These are phyloP conservation scores for Mus caroli DNA, from an alignment of 2,797 vertebrate genomes.

Conservation along the genomic window DNA sequence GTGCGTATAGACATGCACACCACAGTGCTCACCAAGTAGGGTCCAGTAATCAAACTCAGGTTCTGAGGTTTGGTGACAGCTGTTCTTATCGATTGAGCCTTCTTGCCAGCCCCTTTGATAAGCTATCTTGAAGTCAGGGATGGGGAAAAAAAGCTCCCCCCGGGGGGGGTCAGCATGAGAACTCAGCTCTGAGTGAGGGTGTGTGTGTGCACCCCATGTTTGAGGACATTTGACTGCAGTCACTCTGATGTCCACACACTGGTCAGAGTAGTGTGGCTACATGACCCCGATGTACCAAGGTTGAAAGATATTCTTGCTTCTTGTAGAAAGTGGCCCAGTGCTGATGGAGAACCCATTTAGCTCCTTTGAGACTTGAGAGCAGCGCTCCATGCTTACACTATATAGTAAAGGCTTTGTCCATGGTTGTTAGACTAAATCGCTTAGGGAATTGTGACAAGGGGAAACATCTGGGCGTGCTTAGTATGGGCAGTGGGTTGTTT, in stretches of 20 bases:
- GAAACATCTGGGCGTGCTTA: neutral
- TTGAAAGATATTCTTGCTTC: neutral
- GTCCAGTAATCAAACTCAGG: neutral
- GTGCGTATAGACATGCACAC: neutral
- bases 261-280: neutral
- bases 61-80: neutral
- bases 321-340: neutral
- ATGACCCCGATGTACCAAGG: too few species aligned
- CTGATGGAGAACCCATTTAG: neutral
- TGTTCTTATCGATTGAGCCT: neutral
- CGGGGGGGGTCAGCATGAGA: neutral
- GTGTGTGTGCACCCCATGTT: rapidly evolving
- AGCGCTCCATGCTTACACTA: neutral
- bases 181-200: neutral
- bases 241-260: neutral
- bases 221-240: rapidly evolving
- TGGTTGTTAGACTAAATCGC: neutral
- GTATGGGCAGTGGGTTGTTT: neutral
- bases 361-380: neutral
- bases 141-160: too few species aligned
- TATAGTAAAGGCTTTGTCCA: neutral
- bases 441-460: neutral
- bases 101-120: neutral
- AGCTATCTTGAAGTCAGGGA: neutral
- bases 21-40: neutral